These are phyloP conservation scores for Muscicapa comitata DNA, from an alignment of 2,797 vertebrate species.

Conservation along the genomic window DNA sequence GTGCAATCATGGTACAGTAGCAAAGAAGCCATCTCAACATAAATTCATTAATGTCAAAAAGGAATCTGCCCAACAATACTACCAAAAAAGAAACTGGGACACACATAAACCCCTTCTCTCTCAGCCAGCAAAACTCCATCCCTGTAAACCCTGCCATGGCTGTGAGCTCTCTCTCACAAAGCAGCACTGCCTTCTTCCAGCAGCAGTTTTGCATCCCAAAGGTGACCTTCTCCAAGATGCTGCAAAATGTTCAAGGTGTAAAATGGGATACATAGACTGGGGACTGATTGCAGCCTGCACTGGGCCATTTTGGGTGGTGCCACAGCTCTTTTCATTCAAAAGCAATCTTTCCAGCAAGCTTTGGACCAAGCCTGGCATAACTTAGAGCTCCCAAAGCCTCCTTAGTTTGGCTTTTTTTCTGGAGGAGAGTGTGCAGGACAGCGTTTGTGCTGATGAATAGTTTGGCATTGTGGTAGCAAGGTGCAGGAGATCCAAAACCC, in stretches of 20 bases:
- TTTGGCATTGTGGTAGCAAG: conserved; percentile 16
- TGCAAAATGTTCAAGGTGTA: background rate
- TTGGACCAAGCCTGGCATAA: background rate
- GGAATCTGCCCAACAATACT: background rate
- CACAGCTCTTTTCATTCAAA: background rate
- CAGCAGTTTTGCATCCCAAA: background rate
- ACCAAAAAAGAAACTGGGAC: background rate
- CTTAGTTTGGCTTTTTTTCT: background rate
- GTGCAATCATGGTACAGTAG: accelerated
- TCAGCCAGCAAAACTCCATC: background rate
- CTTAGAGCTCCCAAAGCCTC: background rate
- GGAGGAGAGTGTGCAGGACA: background rate
- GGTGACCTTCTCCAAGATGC: background rate
- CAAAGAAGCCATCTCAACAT: background rate
- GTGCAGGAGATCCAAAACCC: conserved; percentile 16
- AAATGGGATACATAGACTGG: background rate
- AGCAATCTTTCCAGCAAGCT: background rate
- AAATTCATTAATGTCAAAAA: background rate
- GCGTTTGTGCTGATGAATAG: conserved; percentile 15
- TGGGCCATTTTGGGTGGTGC: background rate
- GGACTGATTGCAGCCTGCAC: background rate
- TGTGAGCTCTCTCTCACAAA: background rate
- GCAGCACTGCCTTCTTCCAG: background rate
- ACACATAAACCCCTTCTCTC: accelerated
- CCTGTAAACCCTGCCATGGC: background rate